Evolutionary conservation across 2,797 vertebrate species (phyloP).

Genomic region (Gobio occitaniae): DNA sequence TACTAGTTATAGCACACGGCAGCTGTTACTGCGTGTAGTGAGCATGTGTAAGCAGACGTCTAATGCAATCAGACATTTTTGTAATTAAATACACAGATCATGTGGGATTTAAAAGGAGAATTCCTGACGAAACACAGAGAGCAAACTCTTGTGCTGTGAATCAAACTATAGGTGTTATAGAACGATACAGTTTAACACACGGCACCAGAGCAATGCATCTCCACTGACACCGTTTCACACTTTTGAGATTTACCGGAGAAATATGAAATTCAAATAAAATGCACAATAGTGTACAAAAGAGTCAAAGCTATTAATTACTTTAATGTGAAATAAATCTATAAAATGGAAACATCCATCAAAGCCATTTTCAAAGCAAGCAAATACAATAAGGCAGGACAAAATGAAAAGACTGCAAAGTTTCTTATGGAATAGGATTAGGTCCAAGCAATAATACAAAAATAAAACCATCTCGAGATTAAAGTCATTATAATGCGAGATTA

Average conservation of each 20-base stretch:
- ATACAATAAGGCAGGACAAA: neutral
- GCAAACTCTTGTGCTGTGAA: slow-evolving; percentile 80
- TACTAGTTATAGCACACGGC: neutral
- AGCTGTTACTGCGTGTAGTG: slow-evolving; percentile 7
- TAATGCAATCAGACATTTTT: neutral
- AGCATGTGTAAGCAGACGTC: neutral
- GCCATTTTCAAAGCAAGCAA: neutral
- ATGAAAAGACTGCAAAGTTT: neutral
- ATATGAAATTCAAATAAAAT: neutral
- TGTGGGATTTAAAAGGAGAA: neutral
- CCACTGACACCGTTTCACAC: slow-evolving; percentile 38
- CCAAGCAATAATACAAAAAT: no score
- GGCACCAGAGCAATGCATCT: slow-evolving; percentile 76
- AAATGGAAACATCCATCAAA: neutral
- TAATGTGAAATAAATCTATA: slow-evolving; percentile 3
- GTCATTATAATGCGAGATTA: no score
- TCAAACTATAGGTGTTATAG: slow-evolving; percentile 79
- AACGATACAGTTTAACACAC: slow-evolving; percentile 81
- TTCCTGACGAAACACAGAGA: slow-evolving; percentile 53
- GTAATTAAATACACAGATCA: neutral
- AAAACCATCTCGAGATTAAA: no score
- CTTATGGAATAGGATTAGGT: no score
- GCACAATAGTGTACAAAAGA: neutral
- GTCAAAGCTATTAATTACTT: neutral
- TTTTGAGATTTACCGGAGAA: neutral